phyloP scores from a whole-genome alignment of 2,797 vertebrate species.

The Agapornis canus region DNA sequence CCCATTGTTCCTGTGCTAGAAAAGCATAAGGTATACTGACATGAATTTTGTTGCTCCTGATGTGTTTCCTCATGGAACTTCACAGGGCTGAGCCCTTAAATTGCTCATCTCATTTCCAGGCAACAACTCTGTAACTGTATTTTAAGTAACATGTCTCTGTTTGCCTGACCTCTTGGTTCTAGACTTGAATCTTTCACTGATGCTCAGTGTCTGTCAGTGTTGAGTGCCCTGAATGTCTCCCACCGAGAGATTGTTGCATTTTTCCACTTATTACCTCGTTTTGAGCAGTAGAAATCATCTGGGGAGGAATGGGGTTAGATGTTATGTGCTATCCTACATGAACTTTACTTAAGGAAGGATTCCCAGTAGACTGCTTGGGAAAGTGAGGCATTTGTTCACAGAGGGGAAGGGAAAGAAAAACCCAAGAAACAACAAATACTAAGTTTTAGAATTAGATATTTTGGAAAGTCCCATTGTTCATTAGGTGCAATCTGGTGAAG shows the following conservation, averaged over 20 bases:
- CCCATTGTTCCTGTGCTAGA: neutral
- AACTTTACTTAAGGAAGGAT: neutral
- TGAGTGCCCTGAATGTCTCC: neutral
- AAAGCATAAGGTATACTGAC: neutral
- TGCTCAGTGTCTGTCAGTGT: neutral
- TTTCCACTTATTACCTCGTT: neutral
- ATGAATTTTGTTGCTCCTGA: neutral
- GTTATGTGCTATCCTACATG: neutral
- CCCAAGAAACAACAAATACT: accelerated
- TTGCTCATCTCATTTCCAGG: neutral
- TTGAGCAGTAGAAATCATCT: neutral
- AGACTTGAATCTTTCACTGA: neutral
- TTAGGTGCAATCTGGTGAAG: neutral
- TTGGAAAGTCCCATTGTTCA: neutral
- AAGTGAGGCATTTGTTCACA: neutral
- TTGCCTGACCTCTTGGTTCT: neutral
- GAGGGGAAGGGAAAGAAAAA: accelerated
- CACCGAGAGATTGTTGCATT: neutral
- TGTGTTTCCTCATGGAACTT: accelerated
- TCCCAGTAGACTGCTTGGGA: neutral
- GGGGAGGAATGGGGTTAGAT: neutral
- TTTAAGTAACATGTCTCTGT: neutral
- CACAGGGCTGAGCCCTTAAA: neutral
- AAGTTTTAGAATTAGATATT: neutral
- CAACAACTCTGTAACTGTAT: neutral